Evolutionary conservation across 2,113 vertebrate species (phyloP).

Genomic region (Pseudopipra pipra): DNA sequence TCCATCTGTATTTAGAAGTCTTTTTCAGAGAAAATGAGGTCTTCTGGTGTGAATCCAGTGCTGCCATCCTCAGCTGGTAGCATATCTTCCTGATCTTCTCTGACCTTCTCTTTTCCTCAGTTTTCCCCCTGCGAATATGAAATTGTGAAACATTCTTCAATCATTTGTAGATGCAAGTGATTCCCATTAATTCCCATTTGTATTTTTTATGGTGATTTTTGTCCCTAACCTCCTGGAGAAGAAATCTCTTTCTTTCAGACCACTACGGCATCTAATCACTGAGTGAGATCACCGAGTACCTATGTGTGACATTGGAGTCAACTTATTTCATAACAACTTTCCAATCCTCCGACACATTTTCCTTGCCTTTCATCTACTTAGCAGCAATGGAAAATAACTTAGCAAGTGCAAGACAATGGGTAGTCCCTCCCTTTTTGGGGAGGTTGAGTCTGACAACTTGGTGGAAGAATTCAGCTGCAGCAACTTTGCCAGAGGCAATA

Average conservation of each 20-base stretch:
- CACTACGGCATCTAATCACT: neutral
- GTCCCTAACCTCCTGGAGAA: neutral
- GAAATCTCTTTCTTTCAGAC: neutral
- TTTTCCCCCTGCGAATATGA: neutral
- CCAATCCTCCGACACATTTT: neutral
- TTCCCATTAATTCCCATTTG: neutral
- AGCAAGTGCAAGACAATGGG: neutral
- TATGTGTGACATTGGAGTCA: neutral
- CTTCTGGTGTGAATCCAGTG: neutral
- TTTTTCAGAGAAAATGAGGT: neutral
- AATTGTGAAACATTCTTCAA: neutral
- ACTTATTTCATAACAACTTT: neutral
- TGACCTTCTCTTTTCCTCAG: neutral
- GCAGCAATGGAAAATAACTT: neutral
- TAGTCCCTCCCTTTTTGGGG: neutral
- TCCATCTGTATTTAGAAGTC: constrained; percentile 1
- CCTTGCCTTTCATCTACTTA: neutral
- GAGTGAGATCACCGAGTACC: neutral
- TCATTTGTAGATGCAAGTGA: neutral
- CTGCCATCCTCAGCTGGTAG: neutral
- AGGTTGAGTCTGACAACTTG: neutral
- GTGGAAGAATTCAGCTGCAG: neutral
- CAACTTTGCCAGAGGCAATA: neutral
- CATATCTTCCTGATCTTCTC: neutral
- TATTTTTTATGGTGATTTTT: neutral